phyloP scores from a whole-genome alignment of 2,113 vertebrate genomes.

The Halichoeres trimaculatus region DNA sequence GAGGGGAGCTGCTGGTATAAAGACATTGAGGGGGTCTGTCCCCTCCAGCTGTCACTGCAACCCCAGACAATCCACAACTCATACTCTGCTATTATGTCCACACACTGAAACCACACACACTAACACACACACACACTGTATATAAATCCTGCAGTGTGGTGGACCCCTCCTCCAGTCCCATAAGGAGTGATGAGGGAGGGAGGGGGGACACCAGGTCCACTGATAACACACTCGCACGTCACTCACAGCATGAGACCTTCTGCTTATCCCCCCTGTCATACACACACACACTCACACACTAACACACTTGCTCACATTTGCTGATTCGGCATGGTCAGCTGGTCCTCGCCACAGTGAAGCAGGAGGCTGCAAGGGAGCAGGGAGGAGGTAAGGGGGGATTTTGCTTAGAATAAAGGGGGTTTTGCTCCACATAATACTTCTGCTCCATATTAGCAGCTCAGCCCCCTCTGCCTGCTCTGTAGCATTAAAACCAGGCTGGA shows the following conservation, averaged over 20 bases:
- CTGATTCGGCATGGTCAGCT: slow-evolving; percentile 76
- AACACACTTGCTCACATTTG: slow-evolving; percentile 37
- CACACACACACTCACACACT: slow-evolving; percentile 24
- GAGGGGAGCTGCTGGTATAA: slow-evolving; percentile 6
- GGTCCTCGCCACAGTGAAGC: slow-evolving; percentile 49
- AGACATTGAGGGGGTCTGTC: slow-evolving; percentile 57
- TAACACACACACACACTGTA: slow-evolving; percentile 9
- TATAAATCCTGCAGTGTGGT: slow-evolving; percentile 37
- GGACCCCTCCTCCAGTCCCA: slow-evolving; percentile 37
- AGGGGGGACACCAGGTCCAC: slow-evolving; percentile 19
- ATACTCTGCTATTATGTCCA: slow-evolving; percentile 37
- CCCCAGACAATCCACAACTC: slow-evolving; percentile 61
- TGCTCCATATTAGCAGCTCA: slow-evolving; percentile 33
- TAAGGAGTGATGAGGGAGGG: slow-evolving; percentile 7
- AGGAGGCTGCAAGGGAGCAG: slow-evolving; percentile 29
- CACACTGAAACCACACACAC: slow-evolving; percentile 16
- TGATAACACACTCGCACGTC: slow-evolving; percentile 45
- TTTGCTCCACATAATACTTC: slow-evolving; percentile 24
- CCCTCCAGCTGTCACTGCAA: slow-evolving; percentile 66
- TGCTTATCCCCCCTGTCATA: slow-evolving; percentile 14
- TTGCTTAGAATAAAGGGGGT: slow-evolving; percentile 17
- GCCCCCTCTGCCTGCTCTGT: slow-evolving; percentile 9
- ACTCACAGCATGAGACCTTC: slow-evolving; percentile 44
- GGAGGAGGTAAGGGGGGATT: slow-evolving; percentile 19
- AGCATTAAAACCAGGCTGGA: neutral